Base-by-base conservation (phyloP, 2,113 vertebrate species). In the Peromyscus californicus region DNA sequence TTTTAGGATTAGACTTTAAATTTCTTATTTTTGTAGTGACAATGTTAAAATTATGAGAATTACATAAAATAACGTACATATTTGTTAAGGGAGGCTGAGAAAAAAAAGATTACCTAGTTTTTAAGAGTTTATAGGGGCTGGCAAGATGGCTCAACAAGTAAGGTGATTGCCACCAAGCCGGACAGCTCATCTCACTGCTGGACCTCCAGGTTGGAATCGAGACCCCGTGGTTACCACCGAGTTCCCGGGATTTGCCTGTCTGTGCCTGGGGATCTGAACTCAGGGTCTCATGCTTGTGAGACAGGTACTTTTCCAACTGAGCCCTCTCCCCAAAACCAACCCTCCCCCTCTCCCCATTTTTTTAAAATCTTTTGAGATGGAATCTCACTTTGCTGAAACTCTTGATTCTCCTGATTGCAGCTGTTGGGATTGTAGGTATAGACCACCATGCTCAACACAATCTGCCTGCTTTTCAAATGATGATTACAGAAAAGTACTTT, bases 11-110 rank as follows among this genome's bases (percentile, higher is more conserved):
- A 29, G 92, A 79, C 78, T 88, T 72, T 24, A 61, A 88, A 83
- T 74, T 48, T 93, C 92, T 96, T 95, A n/a, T 79, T 15, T 88
- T 96, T 82, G 16, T 90, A 70, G 31, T 79, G 33, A 57, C 74
- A 76, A 6, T 94, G 45, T 57, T 91, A 74, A 95, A 90, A 94
- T 94, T 88, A 57, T 36, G 45, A 79, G 72, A 57, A 76, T 89
- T 93, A 33, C 65, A 51, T 72, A 61, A 74, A 92, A 86, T n/a
- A 92, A 33, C 45, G 17, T 92, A 91, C 45, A 9, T 26, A 67
- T 42, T 94, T 96, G 78, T 84, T 42, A 9, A 39, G 39, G 42
- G 12, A 33, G 4, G 1, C 85, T 93, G 74, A 74, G 61, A 79
- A 84, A 59, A 59, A 87, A 87, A 31, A 2, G 31, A 13, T 80